phyloP scores from a whole-genome alignment of 2,888 invertebrate species.

The Mechanitis mazaeus region DNA sequence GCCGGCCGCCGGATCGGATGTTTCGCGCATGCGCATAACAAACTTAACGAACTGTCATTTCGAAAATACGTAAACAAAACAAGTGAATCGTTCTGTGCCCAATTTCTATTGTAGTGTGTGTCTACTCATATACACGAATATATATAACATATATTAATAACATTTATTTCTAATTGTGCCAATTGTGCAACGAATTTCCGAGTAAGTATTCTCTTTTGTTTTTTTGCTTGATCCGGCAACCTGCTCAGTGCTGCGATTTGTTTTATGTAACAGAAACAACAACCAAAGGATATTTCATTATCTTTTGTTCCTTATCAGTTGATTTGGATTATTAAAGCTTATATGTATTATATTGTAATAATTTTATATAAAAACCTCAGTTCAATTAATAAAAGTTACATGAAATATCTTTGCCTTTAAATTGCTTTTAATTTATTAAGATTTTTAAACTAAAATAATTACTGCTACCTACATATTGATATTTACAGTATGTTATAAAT shows the following conservation, averaged over 20 bases:
- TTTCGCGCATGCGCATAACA: conserved; percentile 56
- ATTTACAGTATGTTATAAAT: too few relatives aligned
- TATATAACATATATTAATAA: conserved; percentile 4
- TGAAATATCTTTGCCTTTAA: too few relatives aligned
- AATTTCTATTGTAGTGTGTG: conserved; percentile 37
- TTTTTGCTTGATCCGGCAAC: conserved; percentile 45
- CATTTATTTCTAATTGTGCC: conserved; percentile 32
- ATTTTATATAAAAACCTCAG: too few relatives aligned
- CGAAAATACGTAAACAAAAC: conserved; percentile 65
- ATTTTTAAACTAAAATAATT: too few relatives aligned
- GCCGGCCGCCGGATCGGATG: conserved; percentile 46
- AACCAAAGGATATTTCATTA: conserved; percentile 20
- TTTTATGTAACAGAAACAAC: conserved; percentile 38
- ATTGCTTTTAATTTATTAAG: too few relatives aligned
- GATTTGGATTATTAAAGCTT: neutral
- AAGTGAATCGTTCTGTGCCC: conserved; percentile 54
- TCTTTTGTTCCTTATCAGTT: conserved; percentile 11
- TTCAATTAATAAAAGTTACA: too few relatives aligned
- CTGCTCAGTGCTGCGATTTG: conserved; percentile 52
- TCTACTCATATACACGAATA: conserved; percentile 12
- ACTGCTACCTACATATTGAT: too few relatives aligned
- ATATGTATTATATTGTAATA: neutral
- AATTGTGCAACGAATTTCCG: conserved; percentile 58
- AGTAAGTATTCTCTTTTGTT: conserved; percentile 58
- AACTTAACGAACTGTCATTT: conserved; percentile 51